Evolutionary conservation across 2,113 vertebrate genomes (phyloP).

Genomic region (Bambusicola thoracicus): DNA sequence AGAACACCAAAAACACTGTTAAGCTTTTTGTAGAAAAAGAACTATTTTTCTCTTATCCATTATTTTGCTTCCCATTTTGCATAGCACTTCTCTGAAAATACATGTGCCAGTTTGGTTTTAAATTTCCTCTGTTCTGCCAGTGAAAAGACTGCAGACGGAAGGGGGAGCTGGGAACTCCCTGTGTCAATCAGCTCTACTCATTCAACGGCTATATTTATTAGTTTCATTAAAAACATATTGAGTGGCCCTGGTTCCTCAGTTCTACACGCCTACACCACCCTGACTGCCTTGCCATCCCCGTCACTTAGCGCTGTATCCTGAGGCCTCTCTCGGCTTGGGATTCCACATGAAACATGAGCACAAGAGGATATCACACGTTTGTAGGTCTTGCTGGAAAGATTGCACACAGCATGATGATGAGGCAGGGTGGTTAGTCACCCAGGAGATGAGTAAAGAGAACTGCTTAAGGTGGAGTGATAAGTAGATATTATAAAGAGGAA

Average conservation of each 20-base stretch:
- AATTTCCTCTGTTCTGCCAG: conserved; percentile 20
- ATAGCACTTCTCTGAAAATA: conserved; percentile 33
- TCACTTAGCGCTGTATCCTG: conserved; percentile 13
- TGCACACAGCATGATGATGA: not conserved
- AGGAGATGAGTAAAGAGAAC: not conserved
- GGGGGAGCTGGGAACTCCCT: conserved; percentile 35
- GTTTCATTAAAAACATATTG: conserved; percentile 58
- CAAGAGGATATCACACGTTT: conserved; percentile 14
- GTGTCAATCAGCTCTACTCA: conserved; percentile 29
- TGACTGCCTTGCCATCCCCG: not conserved
- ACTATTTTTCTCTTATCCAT: conserved; percentile 27
- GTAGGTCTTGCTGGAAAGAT: conserved; percentile 19
- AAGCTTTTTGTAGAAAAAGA: conserved; percentile 6
- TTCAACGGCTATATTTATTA: conserved; percentile 49
- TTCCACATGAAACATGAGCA: conserved; percentile 16
- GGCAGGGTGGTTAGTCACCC: not conserved
- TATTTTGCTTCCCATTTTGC: conserved; percentile 36
- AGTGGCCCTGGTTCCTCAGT: not conserved
- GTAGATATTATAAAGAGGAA: not conserved
- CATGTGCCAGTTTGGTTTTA: conserved; percentile 13
- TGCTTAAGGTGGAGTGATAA: not conserved
- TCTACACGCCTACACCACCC: conserved; percentile 15
- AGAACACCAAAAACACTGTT: conserved; percentile 15
- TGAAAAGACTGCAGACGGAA: conserved; percentile 58
- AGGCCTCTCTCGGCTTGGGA: conserved; percentile 45